Evolutionary conservation across 2,888 invertebrate genomes (phyloP).

Genomic region (Rotaria magnacalcarata): DNA sequence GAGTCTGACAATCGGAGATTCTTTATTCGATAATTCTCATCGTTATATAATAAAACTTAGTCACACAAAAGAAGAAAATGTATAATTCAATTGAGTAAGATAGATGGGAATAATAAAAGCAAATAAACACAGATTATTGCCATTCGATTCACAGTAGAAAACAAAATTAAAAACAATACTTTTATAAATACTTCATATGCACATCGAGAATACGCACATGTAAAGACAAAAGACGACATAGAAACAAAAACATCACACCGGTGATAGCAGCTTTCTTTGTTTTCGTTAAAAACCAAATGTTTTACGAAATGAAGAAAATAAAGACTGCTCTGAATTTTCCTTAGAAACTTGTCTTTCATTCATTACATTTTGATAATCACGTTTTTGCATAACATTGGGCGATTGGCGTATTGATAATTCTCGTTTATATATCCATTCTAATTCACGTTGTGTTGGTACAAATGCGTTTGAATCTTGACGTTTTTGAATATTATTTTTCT

Average conservation of each 20-base stretch:
- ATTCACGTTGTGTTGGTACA: constrained; percentile 19
- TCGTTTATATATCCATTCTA: constrained; percentile 41
- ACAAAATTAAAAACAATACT: neutral
- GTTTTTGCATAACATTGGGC: neutral
- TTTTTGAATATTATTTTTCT: neutral
- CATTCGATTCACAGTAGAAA: neutral
- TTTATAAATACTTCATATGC: constrained; percentile 11
- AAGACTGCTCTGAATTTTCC: neutral
- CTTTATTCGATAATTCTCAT: neutral
- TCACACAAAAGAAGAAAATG: neutral
- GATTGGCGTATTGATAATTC: constrained; percentile 37
- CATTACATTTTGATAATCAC: neutral
- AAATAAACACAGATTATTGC: neutral
- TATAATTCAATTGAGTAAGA: neutral
- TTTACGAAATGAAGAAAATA: neutral
- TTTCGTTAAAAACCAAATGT: neutral
- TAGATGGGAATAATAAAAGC: neutral
- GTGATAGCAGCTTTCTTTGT: neutral
- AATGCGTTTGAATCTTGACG: neutral
- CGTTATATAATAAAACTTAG: neutral
- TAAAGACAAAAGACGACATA: neutral
- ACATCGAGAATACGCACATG: neutral
- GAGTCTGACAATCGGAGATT: neutral
- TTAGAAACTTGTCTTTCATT: neutral
- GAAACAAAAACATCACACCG: constrained; percentile 6